These are phyloP conservation scores for Syngnathus rostellatus DNA, from an alignment of 2,797 vertebrate genomes.

Conservation along the genomic window DNA sequence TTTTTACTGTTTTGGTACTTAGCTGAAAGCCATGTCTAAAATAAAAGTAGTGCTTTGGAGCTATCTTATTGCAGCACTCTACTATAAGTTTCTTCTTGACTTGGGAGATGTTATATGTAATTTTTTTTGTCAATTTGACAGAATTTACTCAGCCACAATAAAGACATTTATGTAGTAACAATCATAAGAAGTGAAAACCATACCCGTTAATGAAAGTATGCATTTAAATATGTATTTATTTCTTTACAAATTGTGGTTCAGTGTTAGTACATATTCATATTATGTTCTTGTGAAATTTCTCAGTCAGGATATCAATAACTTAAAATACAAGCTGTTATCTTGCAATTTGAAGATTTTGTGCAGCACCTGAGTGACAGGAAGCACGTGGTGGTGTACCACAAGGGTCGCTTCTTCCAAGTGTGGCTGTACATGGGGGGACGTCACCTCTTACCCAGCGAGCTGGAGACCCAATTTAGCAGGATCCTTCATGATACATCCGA, in stretches of 20 bases:
- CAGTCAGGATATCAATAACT: neutral
- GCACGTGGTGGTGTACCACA: slow-evolving; percentile 85
- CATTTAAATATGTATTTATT: too few species aligned
- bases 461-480: slow-evolving; percentile 86
- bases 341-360: slow-evolving; percentile 60
- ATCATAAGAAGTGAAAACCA: too few species aligned
- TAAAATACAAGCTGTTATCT: neutral
- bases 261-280: too few species aligned
- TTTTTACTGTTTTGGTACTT: too few species aligned
- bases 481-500: slow-evolving; percentile 81
- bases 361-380: slow-evolving; percentile 84
- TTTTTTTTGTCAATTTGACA: neutral
- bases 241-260: too few species aligned
- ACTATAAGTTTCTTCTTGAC: neutral
- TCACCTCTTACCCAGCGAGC: slow-evolving; percentile 79
- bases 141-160: too few species aligned
- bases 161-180: too few species aligned
- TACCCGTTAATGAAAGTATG: too few species aligned
- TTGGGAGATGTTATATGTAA: neutral
- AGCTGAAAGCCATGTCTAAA: too few species aligned
- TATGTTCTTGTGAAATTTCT: too few species aligned
- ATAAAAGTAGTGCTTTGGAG: too few species aligned
- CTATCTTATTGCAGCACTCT: too few species aligned
- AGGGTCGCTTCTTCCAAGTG: slow-evolving; percentile 82
- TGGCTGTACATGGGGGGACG: slow-evolving; percentile 86